phyloP scores from a whole-genome alignment of 2,113 vertebrate species.

The Gobius niger region DNA sequence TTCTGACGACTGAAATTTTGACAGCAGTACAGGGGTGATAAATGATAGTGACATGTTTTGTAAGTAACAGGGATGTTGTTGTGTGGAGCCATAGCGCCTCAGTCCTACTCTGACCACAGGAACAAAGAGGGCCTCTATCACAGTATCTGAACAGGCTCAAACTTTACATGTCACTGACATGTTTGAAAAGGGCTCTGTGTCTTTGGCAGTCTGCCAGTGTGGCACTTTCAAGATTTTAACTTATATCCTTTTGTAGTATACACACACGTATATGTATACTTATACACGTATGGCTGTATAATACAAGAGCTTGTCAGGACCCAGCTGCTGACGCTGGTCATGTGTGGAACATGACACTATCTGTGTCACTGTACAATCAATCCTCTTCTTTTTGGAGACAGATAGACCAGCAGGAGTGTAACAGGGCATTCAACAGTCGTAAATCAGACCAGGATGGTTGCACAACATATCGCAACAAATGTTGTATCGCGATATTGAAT shows the following conservation, averaged over 20 bases:
- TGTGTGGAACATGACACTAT: background rate
- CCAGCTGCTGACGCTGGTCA: conserved; percentile 4
- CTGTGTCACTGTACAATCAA: background rate
- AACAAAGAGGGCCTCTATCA: conserved; percentile 26
- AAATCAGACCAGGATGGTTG: background rate
- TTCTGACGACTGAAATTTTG: background rate
- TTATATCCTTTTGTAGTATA: background rate
- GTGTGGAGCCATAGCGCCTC: background rate
- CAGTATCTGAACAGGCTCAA: background rate
- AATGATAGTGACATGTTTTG: background rate
- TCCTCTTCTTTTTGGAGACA: background rate
- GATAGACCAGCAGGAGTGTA: background rate
- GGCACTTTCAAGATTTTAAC: background rate
- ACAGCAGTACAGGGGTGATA: background rate
- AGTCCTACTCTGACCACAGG: background rate
- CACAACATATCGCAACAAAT: background rate
- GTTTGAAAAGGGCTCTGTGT: conserved; percentile 12
- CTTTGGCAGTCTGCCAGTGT: background rate
- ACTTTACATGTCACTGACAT: conserved; percentile 27
- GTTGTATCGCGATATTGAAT: too few relatives aligned
- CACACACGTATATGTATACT: background rate
- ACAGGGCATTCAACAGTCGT: background rate
- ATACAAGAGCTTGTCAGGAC: background rate
- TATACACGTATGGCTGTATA: background rate
- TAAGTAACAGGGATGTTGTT: background rate